Evolutionary conservation across 2,113 vertebrate species (phyloP).

Genomic region (Scolopax mira): DNA sequence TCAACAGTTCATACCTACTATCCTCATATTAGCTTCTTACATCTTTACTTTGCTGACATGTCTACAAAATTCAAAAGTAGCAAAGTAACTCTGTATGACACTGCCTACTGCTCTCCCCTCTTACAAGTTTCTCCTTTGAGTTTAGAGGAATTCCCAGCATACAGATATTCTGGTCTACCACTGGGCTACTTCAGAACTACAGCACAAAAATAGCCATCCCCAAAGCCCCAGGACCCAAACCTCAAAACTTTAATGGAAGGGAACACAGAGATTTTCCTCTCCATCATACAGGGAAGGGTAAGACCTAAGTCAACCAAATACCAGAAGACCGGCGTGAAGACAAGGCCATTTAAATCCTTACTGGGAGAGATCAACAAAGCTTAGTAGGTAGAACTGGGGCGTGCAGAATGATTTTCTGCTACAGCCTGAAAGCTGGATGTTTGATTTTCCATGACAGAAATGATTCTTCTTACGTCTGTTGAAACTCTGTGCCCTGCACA

Average conservation of each 20-base stretch:
- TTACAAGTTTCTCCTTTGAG: neutral
- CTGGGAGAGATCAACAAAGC: neutral
- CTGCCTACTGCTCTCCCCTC: too few relatives aligned
- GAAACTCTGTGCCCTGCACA: neutral
- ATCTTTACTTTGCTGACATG: neutral
- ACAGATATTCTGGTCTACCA: neutral
- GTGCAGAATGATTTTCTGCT: neutral
- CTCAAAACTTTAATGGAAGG: neutral
- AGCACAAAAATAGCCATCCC: neutral
- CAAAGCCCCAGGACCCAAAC: neutral
- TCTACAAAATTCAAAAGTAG: neutral
- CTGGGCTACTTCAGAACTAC: neutral
- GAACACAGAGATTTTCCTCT: neutral
- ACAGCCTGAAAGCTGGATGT: neutral
- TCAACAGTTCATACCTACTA: neutral
- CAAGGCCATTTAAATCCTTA: neutral
- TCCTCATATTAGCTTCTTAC: neutral
- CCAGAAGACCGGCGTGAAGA: neutral
- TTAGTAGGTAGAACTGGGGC: neutral
- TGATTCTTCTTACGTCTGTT: too few relatives aligned
- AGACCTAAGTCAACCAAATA: neutral
- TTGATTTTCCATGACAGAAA: neutral
- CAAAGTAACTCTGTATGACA: neutral
- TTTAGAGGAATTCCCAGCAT: neutral
- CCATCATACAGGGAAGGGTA: neutral